phyloP scores from a whole-genome alignment of 2,797 vertebrate genomes.

The Parauchenoglanis ngamensis region DNA sequence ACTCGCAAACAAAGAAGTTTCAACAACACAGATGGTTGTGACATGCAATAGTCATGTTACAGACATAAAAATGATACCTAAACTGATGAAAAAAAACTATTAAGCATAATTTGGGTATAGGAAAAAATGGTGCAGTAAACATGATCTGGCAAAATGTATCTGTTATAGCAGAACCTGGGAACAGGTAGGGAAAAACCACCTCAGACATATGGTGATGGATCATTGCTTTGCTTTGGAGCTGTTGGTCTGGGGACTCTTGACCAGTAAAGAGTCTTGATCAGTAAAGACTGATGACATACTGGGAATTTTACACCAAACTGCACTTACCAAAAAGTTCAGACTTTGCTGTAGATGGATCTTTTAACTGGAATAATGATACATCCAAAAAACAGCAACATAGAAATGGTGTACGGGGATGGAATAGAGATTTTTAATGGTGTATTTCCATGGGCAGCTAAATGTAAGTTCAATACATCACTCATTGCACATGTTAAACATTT shows the following conservation, averaged over 20 bases:
- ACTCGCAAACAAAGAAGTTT: conserved; percentile 3
- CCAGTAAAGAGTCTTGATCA: no score
- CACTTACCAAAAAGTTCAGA: background rate
- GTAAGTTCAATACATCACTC: background rate
- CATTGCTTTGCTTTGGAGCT: background rate
- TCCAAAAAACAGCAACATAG: background rate
- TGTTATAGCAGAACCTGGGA: background rate
- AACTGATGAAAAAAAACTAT: background rate
- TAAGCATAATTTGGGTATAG: background rate
- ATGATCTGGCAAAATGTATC: background rate
- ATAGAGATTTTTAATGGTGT: background rate
- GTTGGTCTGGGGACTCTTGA: background rate
- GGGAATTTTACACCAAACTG: background rate
- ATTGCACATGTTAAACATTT: background rate
- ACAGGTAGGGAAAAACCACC: background rate
- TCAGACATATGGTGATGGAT: background rate
- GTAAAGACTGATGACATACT: background rate
- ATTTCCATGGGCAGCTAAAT: background rate
- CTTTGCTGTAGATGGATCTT: background rate
- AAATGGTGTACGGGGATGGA: background rate
- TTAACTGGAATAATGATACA: background rate
- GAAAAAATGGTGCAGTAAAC: background rate
- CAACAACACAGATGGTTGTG: background rate
- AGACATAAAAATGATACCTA: background rate
- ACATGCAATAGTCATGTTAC: background rate